These are phyloP conservation scores for Chaetogeoica ovagalla DNA, from an alignment of 2,888 invertebrate species.

Conservation along the genomic window DNA sequence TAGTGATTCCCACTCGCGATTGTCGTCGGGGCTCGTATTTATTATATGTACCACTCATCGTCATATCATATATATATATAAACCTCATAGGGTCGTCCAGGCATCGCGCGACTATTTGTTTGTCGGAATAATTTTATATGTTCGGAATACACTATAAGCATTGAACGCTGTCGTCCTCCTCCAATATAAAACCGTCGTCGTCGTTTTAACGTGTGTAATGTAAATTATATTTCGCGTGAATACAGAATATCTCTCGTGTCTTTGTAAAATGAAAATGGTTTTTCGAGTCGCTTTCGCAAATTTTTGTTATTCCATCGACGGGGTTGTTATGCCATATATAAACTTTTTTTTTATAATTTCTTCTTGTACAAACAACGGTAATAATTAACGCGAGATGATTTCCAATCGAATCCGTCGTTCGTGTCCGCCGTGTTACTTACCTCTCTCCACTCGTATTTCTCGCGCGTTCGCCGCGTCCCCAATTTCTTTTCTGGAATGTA, in stretches of 20 bases:
- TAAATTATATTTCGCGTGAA: too few species aligned
- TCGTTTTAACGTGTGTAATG: too few species aligned
- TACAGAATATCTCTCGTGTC: too few species aligned
- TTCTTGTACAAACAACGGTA: not conserved
- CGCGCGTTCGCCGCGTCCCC: not conserved
- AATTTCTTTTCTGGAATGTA: not conserved
- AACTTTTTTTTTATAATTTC: not conserved
- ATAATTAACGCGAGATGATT: not conserved
- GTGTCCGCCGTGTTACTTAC: too few species aligned
- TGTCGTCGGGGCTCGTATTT: not conserved
- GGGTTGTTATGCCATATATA: not conserved
- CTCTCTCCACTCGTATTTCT: constrained; percentile 2
- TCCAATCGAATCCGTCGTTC: constrained; percentile 13
- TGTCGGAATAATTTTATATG: not conserved
- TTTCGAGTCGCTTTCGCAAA: too few species aligned
- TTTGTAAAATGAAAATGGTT: too few species aligned
- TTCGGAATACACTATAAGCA: not conserved
- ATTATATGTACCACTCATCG: not conserved
- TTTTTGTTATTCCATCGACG: too few species aligned
- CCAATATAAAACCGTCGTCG: too few species aligned
- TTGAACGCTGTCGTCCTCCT: not conserved
- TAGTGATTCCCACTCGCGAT: not conserved
- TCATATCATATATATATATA: too few species aligned
- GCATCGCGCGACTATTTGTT: not conserved
- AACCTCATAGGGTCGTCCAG: not conserved